phyloP scores from a whole-genome alignment of 2,113 vertebrate genomes.

The Colius striatus region DNA sequence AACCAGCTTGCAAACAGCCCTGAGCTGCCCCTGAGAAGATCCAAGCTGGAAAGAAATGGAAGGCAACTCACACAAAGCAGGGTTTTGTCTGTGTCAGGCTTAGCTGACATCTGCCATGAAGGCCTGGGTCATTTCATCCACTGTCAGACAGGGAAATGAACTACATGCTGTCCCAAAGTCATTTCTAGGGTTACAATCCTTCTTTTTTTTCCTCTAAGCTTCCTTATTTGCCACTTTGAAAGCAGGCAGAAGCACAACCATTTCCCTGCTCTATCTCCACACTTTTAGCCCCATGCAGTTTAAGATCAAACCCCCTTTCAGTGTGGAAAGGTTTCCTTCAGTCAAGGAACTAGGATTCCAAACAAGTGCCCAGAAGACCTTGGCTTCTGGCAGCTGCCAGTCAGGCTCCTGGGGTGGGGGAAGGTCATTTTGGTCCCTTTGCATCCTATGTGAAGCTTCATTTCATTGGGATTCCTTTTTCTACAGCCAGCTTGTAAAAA shows the following conservation, averaged over 20 bases:
- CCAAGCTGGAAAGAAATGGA: not conserved
- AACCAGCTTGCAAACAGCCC: not conserved
- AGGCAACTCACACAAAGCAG: not conserved
- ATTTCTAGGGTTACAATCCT: not conserved
- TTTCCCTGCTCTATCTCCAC: not conserved
- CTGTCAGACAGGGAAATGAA: not conserved
- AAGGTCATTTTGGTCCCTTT: not conserved
- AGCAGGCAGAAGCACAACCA: not conserved
- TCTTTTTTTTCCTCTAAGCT: not conserved
- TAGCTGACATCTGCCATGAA: not conserved
- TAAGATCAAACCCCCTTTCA: not conserved
- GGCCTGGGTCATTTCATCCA: not conserved
- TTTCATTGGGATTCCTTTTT: not conserved
- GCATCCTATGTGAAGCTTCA: not conserved
- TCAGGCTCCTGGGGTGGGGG: not conserved
- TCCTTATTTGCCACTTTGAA: not conserved
- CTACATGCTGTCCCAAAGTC: not conserved
- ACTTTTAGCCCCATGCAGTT: not conserved
- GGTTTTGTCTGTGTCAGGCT: not conserved
- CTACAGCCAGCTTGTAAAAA: not conserved
- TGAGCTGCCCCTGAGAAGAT: not conserved
- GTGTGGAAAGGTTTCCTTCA: not conserved
- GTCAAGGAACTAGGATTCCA: not conserved
- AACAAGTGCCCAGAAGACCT: not conserved
- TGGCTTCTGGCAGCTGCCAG: not conserved